Conservation (phyloP, 2,888 invertebrate species). For the Cenopis cana region DNA sequence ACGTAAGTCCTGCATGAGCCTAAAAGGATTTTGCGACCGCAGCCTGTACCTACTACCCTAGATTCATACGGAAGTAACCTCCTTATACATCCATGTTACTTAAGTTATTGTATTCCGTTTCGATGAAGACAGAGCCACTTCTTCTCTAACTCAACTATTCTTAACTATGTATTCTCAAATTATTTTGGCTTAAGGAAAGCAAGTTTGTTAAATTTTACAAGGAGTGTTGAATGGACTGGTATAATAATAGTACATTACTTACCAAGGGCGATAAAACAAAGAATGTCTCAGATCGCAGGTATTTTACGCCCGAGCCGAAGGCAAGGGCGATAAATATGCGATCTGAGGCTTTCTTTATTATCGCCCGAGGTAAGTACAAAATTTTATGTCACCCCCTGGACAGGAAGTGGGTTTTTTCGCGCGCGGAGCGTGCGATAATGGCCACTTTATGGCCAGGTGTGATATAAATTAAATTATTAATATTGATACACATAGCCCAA, state of each 20-base stretch:
- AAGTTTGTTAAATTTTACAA: not conserved
- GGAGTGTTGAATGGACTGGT: not conserved
- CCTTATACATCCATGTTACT: not conserved
- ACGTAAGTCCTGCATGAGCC: slow-evolving; percentile 63
- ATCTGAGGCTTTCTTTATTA: too few species aligned
- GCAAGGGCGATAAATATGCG: too few species aligned
- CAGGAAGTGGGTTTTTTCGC: too few species aligned
- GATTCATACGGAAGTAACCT: not conserved
- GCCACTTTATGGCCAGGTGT: too few species aligned
- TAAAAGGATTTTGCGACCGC: slow-evolving; percentile 61
- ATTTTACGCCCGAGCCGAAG: too few species aligned
- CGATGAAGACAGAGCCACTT: not conserved
- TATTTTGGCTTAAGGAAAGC: not conserved
- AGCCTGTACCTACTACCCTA: slow-evolving; percentile 47
- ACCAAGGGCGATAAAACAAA: too few species aligned
- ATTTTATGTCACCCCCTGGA: too few species aligned
- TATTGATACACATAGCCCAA: not conserved
- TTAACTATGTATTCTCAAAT: slow-evolving; percentile 2
- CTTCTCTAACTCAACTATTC: slow-evolving; percentile 6
- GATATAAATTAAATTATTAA: not conserved
- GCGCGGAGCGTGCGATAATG: too few species aligned
- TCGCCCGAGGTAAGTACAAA: too few species aligned
- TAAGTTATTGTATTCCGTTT: not conserved
- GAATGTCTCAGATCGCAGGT: too few species aligned
- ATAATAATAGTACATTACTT: too few species aligned